Conservation (phyloP, 2,113 vertebrate genomes). For the Canis aureus region DNA sequence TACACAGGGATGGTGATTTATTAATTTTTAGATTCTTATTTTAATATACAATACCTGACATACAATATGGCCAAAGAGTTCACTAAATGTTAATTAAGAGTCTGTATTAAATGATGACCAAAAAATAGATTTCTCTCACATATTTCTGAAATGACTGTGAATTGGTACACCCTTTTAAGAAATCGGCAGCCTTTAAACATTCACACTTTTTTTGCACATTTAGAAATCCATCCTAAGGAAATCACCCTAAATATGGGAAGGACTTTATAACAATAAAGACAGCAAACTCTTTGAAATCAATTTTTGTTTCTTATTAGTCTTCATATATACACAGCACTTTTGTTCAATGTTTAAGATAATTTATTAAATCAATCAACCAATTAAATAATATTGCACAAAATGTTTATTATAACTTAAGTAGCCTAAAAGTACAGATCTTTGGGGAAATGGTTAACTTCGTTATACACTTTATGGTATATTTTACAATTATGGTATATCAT, state of each 20-base stretch:
- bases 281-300: not conserved
- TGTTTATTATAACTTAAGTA: not conserved
- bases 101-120: not conserved
- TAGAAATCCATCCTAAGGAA: not conserved
- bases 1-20: not conserved
- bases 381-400: not conserved
- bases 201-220: not conserved
- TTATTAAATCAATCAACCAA: not conserved
- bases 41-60: not conserved
- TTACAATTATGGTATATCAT: not conserved
- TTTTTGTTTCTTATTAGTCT: not conserved
- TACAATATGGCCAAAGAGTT: not conserved
- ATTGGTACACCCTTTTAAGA: not conserved
- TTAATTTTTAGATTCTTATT: constrained; percentile 30
- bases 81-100: not conserved
- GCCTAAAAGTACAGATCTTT: not conserved
- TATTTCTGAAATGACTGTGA: not conserved
- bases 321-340: not conserved
- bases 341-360: not conserved
- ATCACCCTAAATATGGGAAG: not conserved
- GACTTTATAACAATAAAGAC: not conserved
- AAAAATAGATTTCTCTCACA: not conserved
- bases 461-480: not conserved
- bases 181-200: not conserved
- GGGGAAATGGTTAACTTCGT: not conserved